A percentile compares a stretch with the other conserved stretches of the same genome.
These are phyloP conservation scores for Caenorhabditis macrosperma DNA, from an alignment of 2,888 invertebrate genomes.

Conservation along the genomic window DNA sequence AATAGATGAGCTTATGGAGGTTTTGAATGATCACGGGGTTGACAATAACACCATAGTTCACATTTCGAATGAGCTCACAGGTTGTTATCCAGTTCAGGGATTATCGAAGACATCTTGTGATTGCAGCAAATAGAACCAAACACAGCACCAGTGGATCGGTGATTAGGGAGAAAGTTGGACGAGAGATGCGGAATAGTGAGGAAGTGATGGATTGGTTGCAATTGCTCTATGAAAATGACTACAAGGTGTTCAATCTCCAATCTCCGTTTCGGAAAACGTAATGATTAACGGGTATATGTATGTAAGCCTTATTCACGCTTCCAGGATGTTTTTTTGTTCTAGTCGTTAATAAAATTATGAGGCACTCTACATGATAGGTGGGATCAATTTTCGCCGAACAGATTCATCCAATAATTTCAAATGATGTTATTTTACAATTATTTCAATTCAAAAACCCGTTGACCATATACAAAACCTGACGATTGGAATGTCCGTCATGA, in stretches of 20 bases:
- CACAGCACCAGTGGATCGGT: constrained; percentile 51
- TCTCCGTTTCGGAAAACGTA: constrained; percentile 47
- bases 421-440: no score
- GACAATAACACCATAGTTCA: neutral
- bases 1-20: constrained; percentile 28
- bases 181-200: constrained; percentile 11
- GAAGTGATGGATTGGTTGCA: constrained; percentile 37
- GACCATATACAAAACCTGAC: no score
- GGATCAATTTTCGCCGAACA: no score
- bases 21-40: constrained; percentile 25
- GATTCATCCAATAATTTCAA: no score
- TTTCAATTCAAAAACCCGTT: no score
- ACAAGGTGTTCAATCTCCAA: constrained; percentile 32
- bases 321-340: no score
- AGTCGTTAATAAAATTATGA: no score
- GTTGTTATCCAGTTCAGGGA: neutral
- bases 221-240: constrained; percentile 46
- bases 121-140: constrained; percentile 44
- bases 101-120: neutral
- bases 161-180: constrained; percentile 17
- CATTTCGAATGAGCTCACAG: constrained; percentile 33
- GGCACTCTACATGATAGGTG: no score
- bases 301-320: no score
- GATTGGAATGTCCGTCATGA: neutral
- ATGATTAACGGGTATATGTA: no score